phyloP scores from a whole-genome alignment of 1,140 invertebrate genomes.

The Tenebrio molitor region DNA sequence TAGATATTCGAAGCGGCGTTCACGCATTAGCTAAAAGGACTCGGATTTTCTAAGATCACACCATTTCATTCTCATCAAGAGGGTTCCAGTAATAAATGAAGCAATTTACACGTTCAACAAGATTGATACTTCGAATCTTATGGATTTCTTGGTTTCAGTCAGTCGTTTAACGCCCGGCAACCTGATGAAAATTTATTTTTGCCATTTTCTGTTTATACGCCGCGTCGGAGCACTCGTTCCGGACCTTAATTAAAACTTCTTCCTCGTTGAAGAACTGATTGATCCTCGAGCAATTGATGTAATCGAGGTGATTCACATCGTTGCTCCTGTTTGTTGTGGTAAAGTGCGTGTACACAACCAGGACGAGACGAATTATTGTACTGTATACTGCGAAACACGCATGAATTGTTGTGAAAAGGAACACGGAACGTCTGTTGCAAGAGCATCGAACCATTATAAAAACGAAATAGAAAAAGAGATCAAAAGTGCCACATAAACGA shows the following conservation, averaged over 20 bases:
- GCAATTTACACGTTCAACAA: constrained; percentile 37
- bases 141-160: constrained; percentile 36
- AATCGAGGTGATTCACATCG: too few relatives aligned
- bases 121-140: constrained; percentile 39
- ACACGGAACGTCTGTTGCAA: constrained; percentile 14
- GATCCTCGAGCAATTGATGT: not conserved
- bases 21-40: constrained; percentile 37
- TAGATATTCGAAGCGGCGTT: constrained; percentile 20
- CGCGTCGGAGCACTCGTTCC: constrained; percentile 11
- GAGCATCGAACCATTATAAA: constrained; percentile 19
- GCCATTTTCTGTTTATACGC: constrained; percentile 32
- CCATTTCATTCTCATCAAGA: constrained; percentile 43
- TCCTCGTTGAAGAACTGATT: constrained; percentile 14
- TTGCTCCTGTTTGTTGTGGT: too few relatives aligned
- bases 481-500: constrained; percentile 26
- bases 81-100: constrained; percentile 39
- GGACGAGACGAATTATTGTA: not conserved
- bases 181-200: constrained; percentile 36
- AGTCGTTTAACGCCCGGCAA: constrained; percentile 34
- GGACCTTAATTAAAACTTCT: constrained; percentile 5
- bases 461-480: constrained; percentile 29
- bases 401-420: constrained; percentile 16
- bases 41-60: constrained; percentile 42
- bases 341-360: not conserved
- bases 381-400: constrained; percentile 6